A percentile compares a stretch with the other conserved stretches of the same genome.
Conservation (phyloP, 2,888 invertebrate genomes). For the Trichopria drosophilae region DNA sequence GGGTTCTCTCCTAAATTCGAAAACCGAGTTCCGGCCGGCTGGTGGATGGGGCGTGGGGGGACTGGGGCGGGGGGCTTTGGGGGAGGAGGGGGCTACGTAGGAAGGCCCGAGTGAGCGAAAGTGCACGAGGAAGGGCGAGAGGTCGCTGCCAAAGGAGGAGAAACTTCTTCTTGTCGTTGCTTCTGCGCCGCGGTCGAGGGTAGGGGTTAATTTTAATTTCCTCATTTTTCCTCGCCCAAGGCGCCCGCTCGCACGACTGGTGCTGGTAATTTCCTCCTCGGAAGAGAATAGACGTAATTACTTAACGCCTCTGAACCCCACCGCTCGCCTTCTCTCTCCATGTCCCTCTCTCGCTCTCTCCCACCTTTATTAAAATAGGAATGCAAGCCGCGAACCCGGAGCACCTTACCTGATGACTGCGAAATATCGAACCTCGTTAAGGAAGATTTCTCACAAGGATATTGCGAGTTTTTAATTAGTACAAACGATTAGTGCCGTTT, state of each 20-base stretch:
- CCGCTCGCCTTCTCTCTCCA: slow-evolving; percentile 36
- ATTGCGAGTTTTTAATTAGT: too few species aligned
- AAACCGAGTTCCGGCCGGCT: slow-evolving; percentile 41
- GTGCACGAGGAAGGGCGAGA: slow-evolving; percentile 7
- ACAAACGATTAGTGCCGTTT: too few species aligned
- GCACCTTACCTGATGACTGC: too few species aligned
- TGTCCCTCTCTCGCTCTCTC: background rate
- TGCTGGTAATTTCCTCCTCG: slow-evolving; percentile 54
- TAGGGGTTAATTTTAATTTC: slow-evolving; percentile 58
- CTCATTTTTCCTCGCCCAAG: slow-evolving; percentile 54
- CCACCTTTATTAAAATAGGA: too few species aligned
- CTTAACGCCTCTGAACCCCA: slow-evolving; percentile 56
- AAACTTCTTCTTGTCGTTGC: slow-evolving; percentile 2
- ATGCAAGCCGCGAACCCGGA: too few species aligned
- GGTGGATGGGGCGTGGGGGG: slow-evolving; percentile 26
- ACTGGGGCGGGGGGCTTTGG: slow-evolving; percentile 9
- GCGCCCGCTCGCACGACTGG: slow-evolving; percentile 31
- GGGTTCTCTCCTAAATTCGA: slow-evolving; percentile 47
- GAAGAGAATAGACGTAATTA: slow-evolving; percentile 59
- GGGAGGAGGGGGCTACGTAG: slow-evolving; percentile 22
- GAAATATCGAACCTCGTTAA: too few species aligned
- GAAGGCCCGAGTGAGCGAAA: slow-evolving; percentile 1
- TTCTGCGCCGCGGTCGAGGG: slow-evolving; percentile 17
- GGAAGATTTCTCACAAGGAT: too few species aligned
- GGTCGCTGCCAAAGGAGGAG: slow-evolving; percentile 9